Evolutionary conservation across 2,888 invertebrate genomes (phyloP).

Genomic region (Cosmorhoe ocellata): DNA sequence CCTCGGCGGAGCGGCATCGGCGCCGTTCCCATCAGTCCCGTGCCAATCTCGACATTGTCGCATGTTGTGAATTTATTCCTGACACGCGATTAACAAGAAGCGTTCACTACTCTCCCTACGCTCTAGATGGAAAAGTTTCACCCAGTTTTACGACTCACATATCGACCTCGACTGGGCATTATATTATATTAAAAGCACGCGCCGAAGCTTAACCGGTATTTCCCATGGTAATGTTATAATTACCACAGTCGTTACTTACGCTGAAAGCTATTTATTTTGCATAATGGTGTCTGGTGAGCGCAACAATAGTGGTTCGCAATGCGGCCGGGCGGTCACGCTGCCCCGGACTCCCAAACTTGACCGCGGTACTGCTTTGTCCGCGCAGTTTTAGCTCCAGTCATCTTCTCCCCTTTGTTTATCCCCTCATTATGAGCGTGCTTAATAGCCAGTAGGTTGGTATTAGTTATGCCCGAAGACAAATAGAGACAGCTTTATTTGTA

Average conservation of each 20-base stretch:
- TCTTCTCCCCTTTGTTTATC: constrained; percentile 49
- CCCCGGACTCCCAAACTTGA: constrained; percentile 58
- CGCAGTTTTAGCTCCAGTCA: constrained; percentile 39
- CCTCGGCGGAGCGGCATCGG: constrained; percentile 42
- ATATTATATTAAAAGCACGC: constrained; percentile 25
- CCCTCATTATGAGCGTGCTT: constrained; percentile 26
- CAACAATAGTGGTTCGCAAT: constrained; percentile 61
- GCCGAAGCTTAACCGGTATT: constrained; percentile 40
- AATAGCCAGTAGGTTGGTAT: constrained; percentile 26
- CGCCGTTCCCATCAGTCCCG: constrained; percentile 33
- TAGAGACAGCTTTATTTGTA: constrained; percentile 20
- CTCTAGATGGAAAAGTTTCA: constrained; percentile 15
- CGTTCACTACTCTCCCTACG: constrained; percentile 35
- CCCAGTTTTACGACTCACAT: constrained; percentile 23
- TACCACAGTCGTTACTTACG: constrained; percentile 60
- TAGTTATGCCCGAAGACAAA: constrained; percentile 29
- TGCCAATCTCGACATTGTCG: constrained; percentile 55
- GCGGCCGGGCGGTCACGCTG: constrained; percentile 50
- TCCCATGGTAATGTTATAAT: constrained; percentile 56
- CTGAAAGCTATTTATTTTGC: constrained; percentile 66
- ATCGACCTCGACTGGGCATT: constrained; percentile 20
- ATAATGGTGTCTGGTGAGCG: constrained; percentile 65
- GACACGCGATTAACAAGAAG: constrained; percentile 55
- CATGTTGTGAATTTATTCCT: constrained; percentile 61
- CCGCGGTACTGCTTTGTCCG: constrained; percentile 57